Conservation (phyloP, 2,888 invertebrate species). For the Unio pictorum region DNA sequence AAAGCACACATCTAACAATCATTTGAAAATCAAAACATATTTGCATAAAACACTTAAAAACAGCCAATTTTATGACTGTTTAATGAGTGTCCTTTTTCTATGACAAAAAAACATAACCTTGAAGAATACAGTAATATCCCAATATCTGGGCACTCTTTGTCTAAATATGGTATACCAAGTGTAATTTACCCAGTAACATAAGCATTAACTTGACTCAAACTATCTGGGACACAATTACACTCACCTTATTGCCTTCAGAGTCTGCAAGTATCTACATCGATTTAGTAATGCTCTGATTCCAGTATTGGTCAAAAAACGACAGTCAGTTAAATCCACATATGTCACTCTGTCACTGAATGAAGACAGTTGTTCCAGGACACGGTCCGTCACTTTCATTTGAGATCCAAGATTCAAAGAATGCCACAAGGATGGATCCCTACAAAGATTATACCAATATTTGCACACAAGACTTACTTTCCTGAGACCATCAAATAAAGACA, state of each 20-base stretch:
- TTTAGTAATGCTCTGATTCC: constrained; percentile 37
- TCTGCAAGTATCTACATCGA: constrained; percentile 37
- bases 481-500: constrained; percentile 29
- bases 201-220: too few species aligned
- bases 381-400: constrained; percentile 32
- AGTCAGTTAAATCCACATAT: constrained; percentile 47
- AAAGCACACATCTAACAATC: too few species aligned
- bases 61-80: too few species aligned
- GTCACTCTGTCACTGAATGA: constrained; percentile 49
- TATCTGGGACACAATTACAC: too few species aligned
- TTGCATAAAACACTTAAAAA: too few species aligned
- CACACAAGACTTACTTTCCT: constrained; percentile 31
- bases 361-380: constrained; percentile 27
- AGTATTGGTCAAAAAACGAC: constrained; percentile 36
- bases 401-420: constrained; percentile 32
- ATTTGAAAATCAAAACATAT: too few species aligned
- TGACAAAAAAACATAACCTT: too few species aligned
- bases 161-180: too few species aligned
- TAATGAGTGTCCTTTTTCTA: too few species aligned
- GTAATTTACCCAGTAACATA: too few species aligned
- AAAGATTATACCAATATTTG: constrained; percentile 39
- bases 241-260: constrained; percentile 48
- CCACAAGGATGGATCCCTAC: constrained; percentile 47
- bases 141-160: too few species aligned
- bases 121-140: too few species aligned